These are phyloP conservation scores for Tor tambroides DNA, from an alignment of 2,113 vertebrate species.

Conservation along the genomic window DNA sequence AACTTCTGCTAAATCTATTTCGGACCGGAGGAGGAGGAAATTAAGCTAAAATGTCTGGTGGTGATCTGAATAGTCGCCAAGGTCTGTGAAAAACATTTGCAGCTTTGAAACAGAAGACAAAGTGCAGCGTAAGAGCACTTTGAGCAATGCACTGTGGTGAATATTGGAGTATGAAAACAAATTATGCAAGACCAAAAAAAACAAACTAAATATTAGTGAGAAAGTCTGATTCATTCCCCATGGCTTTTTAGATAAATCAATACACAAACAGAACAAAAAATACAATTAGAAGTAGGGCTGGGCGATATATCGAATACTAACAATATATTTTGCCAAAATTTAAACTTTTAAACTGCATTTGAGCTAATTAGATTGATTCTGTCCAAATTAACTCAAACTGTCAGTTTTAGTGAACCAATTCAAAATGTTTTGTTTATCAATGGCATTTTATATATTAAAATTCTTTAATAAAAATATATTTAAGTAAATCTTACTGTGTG, in stretches of 20 bases:
- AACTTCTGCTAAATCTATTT: slow-evolving; percentile 48
- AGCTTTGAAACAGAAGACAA: slow-evolving; percentile 22
- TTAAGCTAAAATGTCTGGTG: slow-evolving; percentile 16
- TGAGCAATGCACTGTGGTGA: neutral
- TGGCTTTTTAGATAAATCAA: slow-evolving; percentile 22
- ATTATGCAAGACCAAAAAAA: neutral
- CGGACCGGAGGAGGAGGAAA: slow-evolving; percentile 24
- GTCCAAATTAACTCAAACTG: no score
- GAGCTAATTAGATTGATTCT: neutral
- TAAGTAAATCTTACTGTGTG: neutral
- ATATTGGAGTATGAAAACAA: neutral
- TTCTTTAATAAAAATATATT: neutral
- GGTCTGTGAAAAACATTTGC: slow-evolving; percentile 37
- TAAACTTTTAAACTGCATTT: neutral
- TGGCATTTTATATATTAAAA: neutral
- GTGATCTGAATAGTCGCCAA: slow-evolving; percentile 29
- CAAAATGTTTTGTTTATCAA: no score
- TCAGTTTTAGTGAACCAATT: no score
- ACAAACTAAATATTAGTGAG: slow-evolving; percentile 32
- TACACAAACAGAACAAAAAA: neutral
- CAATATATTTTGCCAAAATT: neutral
- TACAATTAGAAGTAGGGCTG: slow-evolving; percentile 6
- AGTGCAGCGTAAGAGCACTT: slow-evolving; percentile 12
- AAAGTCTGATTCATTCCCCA: neutral
- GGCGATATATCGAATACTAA: neutral